Conservation (phyloP, 2,888 invertebrate genomes). For the Liopterus haemorrhoidalis region DNA sequence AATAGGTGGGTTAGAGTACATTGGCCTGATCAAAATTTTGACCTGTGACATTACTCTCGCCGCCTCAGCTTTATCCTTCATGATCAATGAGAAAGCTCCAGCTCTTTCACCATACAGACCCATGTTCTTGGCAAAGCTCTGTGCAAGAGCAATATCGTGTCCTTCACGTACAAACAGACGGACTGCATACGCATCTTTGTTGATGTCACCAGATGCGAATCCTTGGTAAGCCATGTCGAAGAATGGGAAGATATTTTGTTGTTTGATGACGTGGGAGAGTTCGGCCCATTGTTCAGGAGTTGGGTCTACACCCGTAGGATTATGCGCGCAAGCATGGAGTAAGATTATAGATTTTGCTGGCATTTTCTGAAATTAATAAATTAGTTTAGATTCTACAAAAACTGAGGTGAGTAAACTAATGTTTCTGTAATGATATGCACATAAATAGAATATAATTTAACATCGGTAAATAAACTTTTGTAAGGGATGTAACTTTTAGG, state of each 20-base stretch:
- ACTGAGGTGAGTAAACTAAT: too few relatives aligned
- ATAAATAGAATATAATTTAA: too few relatives aligned
- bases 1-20: slow-evolving; percentile 97
- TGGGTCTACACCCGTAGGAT: slow-evolving; percentile 95
- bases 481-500: too few relatives aligned
- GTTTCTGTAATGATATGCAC: too few relatives aligned
- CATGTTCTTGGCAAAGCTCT: slow-evolving; percentile 99
- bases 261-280: slow-evolving; percentile 74
- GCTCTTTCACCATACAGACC: slow-evolving; percentile 85
- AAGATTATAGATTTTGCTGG: slow-evolving; percentile 85
- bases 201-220: slow-evolving; percentile 83
- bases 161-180: slow-evolving; percentile 84
- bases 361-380: slow-evolving; percentile 65
- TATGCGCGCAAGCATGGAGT: slow-evolving; percentile 96
- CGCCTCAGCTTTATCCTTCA: slow-evolving; percentile 71
- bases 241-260: slow-evolving; percentile 77
- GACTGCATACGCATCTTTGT: slow-evolving; percentile 83
- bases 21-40: slow-evolving; percentile 89
- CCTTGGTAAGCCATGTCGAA: slow-evolving; percentile 99
- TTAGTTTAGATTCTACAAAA: too few relatives aligned
- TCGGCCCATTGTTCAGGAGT: slow-evolving; percentile 83
- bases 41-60: slow-evolving; percentile 84
- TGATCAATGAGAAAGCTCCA: slow-evolving; percentile 82
- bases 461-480: too few relatives aligned
- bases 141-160: slow-evolving; percentile 77